phyloP scores from a whole-genome alignment of 2,113 vertebrate genomes.

The Gobius niger region DNA sequence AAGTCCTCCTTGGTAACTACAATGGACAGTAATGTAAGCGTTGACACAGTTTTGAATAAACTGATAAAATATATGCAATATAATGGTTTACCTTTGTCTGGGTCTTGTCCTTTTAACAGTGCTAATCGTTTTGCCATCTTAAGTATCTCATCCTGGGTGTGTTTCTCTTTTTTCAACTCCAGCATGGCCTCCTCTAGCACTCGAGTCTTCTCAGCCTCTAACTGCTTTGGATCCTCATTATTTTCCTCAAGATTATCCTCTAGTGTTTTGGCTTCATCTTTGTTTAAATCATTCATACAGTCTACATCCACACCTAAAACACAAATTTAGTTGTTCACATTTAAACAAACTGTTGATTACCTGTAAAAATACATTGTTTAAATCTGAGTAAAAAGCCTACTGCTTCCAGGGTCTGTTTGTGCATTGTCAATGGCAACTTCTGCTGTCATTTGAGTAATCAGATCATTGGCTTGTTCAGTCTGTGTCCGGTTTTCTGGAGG shows the following conservation, averaged over 20 bases:
- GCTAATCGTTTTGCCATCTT: conserved; percentile 87
- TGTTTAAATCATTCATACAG: conserved; percentile 86
- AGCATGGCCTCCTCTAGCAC: conserved; percentile 85
- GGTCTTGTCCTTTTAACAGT: conserved; percentile 85
- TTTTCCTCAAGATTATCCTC: conserved; percentile 74
- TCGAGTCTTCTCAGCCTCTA: conserved; percentile 84
- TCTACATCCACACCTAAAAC: conserved; percentile 62
- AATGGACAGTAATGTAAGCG: conserved; percentile 8
- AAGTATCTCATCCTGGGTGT: conserved; percentile 82
- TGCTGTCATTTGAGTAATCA: conserved; percentile 86
- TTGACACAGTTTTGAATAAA: not conserved
- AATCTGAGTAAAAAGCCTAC: conserved; percentile 38
- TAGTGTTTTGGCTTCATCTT: conserved; percentile 47
- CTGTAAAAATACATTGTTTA: not conserved
- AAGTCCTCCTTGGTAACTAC: conserved; percentile 84
- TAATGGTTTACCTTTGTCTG: conserved; percentile 80
- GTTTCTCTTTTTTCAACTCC: conserved; percentile 82
- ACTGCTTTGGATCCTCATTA: conserved; percentile 61
- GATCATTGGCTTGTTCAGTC: conserved; percentile 83
- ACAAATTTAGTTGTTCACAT: not conserved
- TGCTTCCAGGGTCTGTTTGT: conserved; percentile 63
- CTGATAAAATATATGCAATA: not conserved
- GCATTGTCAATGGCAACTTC: conserved; percentile 85
- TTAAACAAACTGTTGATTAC: not conserved
- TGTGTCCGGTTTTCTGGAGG: conserved; percentile 82